Evolutionary conservation across 2,888 invertebrate species (phyloP).

Genomic region (Troglohyphantes excavatus): DNA sequence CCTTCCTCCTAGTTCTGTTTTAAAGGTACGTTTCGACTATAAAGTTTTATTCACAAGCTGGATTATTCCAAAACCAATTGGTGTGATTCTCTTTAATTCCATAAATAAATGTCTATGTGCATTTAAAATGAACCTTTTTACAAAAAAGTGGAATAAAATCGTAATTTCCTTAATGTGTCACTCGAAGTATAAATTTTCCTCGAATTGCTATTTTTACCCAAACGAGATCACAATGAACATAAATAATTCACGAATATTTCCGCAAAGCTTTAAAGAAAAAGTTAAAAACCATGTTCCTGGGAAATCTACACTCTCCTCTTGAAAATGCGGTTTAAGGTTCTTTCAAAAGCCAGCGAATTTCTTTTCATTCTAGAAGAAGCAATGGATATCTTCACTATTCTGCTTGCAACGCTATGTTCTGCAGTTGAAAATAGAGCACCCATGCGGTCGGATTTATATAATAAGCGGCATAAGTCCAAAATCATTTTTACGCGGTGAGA

Average conservation of each 20-base stretch:
- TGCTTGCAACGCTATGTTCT: constrained; percentile 6
- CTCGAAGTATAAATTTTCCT: not conserved
- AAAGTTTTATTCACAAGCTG: too few relatives aligned
- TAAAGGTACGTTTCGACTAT: too few relatives aligned
- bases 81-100: too few relatives aligned
- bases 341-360: not conserved
- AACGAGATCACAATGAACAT: not conserved
- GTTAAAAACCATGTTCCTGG: not conserved
- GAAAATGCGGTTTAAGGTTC: not conserved
- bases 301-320: not conserved
- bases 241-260: constrained; percentile 37
- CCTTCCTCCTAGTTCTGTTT: too few relatives aligned
- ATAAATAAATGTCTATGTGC: too few relatives aligned
- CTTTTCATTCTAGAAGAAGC: not conserved
- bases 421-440: too few relatives aligned
- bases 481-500: too few relatives aligned
- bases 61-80: too few relatives aligned
- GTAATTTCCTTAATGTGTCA: not conserved
- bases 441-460: too few relatives aligned
- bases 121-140: too few relatives aligned
- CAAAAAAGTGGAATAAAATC: too few relatives aligned
- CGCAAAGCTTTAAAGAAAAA: not conserved
- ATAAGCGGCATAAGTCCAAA: too few relatives aligned
- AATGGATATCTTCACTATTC: not conserved
- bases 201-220: not conserved